Base-by-base conservation (phyloP, 2,888 invertebrate species). In the Heliconius ismenius region DNA sequence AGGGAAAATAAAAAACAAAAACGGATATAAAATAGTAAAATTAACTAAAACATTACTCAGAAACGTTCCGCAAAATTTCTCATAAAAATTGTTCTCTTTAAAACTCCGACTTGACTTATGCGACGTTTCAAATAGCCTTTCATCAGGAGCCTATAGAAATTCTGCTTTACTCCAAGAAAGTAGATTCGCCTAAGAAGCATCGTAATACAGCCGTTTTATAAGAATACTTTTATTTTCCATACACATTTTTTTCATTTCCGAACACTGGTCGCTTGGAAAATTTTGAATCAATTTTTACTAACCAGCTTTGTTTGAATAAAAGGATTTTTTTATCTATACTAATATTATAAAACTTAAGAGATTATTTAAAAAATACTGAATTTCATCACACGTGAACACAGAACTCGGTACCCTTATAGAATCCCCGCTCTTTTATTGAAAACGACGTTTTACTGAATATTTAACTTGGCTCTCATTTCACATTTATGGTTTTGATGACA, bases 121-220 rank as follows among this genome's bases (percentile, higher is more conserved):
- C 60, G 68, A 64, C 72, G 74, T 39, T 74, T 74, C 76, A 76
- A 79, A 77, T 76, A 73, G 76, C 67, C 76, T 78, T 77, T 80
- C 78, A 78, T 80, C 78, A 78, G 77, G 65, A 65, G 73, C 75
- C 79, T 76, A 79, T 79, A 77, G 77, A 79, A 79, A 79, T 77
- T 75, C 68, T 43, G 54, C 60, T 79, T 76, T 39, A 67, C 75
- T 73, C 75, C 36, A 76, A 75, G 65, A 74, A 70, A 79, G 74
- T 60, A 32, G 60, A 58, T 73, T 65, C 75, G 62, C 76, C 72
- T 74, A 73, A 77, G 77, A 77, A 79, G 72, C 68, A 72, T 78
- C 49, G 68, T 69, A 32, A 63, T 65, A 65, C 54, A 63, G 75
- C 24, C 60, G 62, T 76, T 77, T 72, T 67, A 9, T 64, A 63